phyloP scores from a whole-genome alignment of 2,888 invertebrate genomes.

The Anticlea derivata region DNA sequence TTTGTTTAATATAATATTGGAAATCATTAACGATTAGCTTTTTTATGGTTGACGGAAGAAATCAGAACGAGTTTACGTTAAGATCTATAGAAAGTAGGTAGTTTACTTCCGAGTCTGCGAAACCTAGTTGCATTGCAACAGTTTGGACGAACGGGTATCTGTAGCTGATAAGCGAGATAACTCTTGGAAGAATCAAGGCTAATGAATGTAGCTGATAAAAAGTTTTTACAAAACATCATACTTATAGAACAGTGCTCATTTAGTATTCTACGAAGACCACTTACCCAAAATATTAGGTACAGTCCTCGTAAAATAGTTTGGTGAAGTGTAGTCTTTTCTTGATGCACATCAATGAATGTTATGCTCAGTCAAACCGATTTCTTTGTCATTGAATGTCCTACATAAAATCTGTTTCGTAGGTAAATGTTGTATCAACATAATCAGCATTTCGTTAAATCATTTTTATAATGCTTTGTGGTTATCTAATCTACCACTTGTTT shows the following conservation, averaged over 20 bases:
- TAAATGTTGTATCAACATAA: constrained; percentile 9
- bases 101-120: constrained; percentile 42
- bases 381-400: no score
- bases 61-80: constrained; percentile 47
- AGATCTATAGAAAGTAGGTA: constrained; percentile 53
- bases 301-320: no score
- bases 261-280: no score
- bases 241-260: no score
- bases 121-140: constrained; percentile 25
- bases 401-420: no score
- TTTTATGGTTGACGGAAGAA: constrained; percentile 42
- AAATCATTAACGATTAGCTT: constrained; percentile 12
- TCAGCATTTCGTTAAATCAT: constrained; percentile 14
- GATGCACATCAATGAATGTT: no score
- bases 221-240: no score
- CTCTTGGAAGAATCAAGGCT: constrained; percentile 22
- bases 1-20: constrained; percentile 3
- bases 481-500: constrained; percentile 13
- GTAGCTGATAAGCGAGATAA: constrained; percentile 34
- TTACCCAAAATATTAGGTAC: no score
- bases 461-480: constrained; percentile 9
- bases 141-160: constrained; percentile 24
- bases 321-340: no score
- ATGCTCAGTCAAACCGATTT: no score
- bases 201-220: no score